A percentile compares a stretch with the other conserved stretches of the same genome.
phyloP scores from a whole-genome alignment of 2,113 vertebrate species.

The Mola mola region DNA sequence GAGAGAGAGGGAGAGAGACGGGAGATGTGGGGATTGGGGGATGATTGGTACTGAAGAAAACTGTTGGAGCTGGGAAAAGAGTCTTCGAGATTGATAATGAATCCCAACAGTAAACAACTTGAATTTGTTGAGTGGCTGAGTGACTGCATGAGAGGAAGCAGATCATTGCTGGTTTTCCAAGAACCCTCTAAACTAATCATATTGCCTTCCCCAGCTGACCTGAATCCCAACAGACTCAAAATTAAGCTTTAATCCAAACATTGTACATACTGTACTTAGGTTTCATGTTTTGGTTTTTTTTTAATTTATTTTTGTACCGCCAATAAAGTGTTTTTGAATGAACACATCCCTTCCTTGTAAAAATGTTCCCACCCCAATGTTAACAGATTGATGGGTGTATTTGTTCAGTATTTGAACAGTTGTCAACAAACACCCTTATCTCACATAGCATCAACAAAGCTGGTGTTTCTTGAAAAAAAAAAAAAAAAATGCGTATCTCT shows the following conservation, averaged over 20 bases:
- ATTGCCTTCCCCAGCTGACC: conserved; percentile 50
- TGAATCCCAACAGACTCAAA: conserved; percentile 63
- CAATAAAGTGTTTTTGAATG: too few relatives aligned
- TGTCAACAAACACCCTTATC: too few relatives aligned
- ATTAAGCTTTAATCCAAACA: conserved; percentile 48
- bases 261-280: conserved; percentile 11
- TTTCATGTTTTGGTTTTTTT: conserved; percentile 13
- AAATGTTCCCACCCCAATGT: too few relatives aligned
- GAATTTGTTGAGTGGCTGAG: conserved; percentile 67
- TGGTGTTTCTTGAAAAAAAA: not conserved
- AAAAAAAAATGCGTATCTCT: conserved; percentile 28
- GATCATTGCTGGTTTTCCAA: conserved; percentile 70
- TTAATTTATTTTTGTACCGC: not conserved
- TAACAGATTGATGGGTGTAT: too few relatives aligned
- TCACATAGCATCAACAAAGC: too few relatives aligned
- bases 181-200: conserved; percentile 65
- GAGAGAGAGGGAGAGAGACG: conserved; percentile 37
- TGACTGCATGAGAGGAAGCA: conserved; percentile 47
- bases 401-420: too few relatives aligned
- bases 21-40: conserved; percentile 54
- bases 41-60: conserved; percentile 69
- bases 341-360: too few relatives aligned
- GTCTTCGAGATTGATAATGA: conserved; percentile 71
- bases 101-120: conserved; percentile 74
- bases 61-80: conserved; percentile 53